Evolutionary conservation across 2,797 vertebrate genomes (phyloP).

Genomic region (Danio jaintianensis): DNA sequence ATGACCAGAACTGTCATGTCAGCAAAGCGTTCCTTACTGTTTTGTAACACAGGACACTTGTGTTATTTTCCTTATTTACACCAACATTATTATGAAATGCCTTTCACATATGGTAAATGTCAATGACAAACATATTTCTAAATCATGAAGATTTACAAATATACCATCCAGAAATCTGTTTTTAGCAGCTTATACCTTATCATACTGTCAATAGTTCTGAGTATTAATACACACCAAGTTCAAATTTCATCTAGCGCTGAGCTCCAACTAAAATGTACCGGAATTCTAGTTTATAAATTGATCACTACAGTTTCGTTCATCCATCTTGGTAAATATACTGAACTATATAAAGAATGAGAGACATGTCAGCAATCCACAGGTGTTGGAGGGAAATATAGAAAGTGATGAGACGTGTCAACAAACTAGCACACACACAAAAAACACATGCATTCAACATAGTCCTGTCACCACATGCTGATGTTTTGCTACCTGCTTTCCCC

Average conservation of each 20-base stretch:
- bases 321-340: constrained; percentile 15
- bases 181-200: not conserved
- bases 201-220: not conserved
- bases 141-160: not conserved
- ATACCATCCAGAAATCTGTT: constrained; percentile 1
- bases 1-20: not conserved
- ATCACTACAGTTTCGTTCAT: constrained; percentile 1
- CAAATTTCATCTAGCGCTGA: constrained; percentile 18
- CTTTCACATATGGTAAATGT: constrained; percentile 11
- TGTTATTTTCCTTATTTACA: constrained; percentile 17
- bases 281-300: constrained; percentile 11
- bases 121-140: constrained; percentile 16
- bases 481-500: constrained; percentile 58
- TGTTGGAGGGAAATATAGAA: constrained; percentile 39
- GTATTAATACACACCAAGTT: constrained; percentile 5
- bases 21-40: not conserved
- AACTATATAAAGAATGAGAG: constrained; percentile 32
- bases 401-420: constrained; percentile 33
- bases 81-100: constrained; percentile 2
- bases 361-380: constrained; percentile 52
- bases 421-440: constrained; percentile 35
- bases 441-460: constrained; percentile 34
- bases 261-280: constrained; percentile 11
- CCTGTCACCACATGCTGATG: constrained; percentile 48
- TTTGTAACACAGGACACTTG: not conserved